Base-by-base conservation (phyloP, 2,797 vertebrate species). In the Artibeus jamaicensis region DNA sequence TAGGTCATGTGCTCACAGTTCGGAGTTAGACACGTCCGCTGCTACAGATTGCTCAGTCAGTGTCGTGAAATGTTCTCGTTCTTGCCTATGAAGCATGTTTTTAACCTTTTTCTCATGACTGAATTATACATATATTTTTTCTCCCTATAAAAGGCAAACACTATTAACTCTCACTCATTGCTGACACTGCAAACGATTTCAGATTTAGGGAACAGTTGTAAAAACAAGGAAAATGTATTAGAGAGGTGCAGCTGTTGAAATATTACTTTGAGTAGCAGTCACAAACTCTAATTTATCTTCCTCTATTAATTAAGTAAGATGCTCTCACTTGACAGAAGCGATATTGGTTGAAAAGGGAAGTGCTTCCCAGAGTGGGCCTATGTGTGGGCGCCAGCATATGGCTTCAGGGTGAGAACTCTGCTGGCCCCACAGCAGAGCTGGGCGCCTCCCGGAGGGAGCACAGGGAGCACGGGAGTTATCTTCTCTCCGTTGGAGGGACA, bases 141-240 rank as follows among this genome's bases (percentile, higher is more conserved):
- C 48, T 91, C n/a, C 50, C 19, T 29, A 5, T 48, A 39, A 21
- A 90, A 92, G 59, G 34, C 48, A 91, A 65, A 92, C 15, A 1
- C 29, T 10, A 32, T 81, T 71, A 44, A 34, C 26, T 65, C 62
- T 79, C 70, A n/a, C 32, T 92, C 65, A 34, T 4, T n/a, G 93
- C 86, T 42, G 73, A 78, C 78, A 5, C 19, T 68, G 62, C 65
- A 46, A 57, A 77, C 29, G 53, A n/a, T 70, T 89, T 91, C 86
- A 94, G 91, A 87, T 65, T 65, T 12, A 24, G 12, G 4, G 5
- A 81, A 6, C 65, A 62, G 89, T 91, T 94, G 93, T 85, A 74
- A 96, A 96, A 97, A 90, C 77, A 95, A 82, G 92, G 93, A 82
- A 37, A 86, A 79, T 14, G 32, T 6, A 68, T 59, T 59, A 57